These are phyloP conservation scores for Clarias macrocephalus DNA, from an alignment of 2,113 vertebrate species.

Conservation along the genomic window DNA sequence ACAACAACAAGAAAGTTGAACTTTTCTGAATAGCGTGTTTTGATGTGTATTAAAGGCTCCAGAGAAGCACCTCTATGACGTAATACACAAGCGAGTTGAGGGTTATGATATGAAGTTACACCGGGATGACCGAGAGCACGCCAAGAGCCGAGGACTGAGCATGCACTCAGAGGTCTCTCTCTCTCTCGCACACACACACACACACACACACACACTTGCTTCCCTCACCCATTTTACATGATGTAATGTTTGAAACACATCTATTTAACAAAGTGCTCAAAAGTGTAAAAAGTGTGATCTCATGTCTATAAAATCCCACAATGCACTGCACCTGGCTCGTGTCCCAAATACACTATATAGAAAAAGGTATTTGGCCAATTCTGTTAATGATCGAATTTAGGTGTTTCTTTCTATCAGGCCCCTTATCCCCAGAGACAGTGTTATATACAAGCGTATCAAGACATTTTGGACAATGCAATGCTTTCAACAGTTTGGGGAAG, in stretches of 20 bases:
- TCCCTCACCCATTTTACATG: background rate
- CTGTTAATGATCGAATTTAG: too few relatives aligned
- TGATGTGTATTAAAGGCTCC: slow-evolving; percentile 46
- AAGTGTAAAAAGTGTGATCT: background rate
- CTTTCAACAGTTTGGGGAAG: too few relatives aligned
- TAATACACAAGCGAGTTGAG: slow-evolving; percentile 53
- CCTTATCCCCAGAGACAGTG: too few relatives aligned
- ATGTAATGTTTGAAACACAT: background rate
- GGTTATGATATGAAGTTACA: slow-evolving; percentile 64
- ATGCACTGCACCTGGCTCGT: background rate
- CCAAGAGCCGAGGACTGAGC: slow-evolving; percentile 63
- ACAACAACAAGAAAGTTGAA: too few relatives aligned
- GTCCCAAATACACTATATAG: background rate
- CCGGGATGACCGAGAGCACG: slow-evolving; percentile 65
- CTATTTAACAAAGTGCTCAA: background rate
- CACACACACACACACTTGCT: background rate
- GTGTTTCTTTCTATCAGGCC: too few relatives aligned
- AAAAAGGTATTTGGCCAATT: too few relatives aligned
- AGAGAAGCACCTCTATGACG: slow-evolving; percentile 62
- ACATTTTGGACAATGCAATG: too few relatives aligned
- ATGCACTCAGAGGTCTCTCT: slow-evolving; percentile 64
- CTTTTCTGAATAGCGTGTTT: too few relatives aligned
- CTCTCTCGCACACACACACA: background rate
- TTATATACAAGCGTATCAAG: too few relatives aligned
- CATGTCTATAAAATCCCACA: background rate